Evolutionary conservation across 2,113 vertebrate species (phyloP).

Genomic region (Leucopsar rothschildi): DNA sequence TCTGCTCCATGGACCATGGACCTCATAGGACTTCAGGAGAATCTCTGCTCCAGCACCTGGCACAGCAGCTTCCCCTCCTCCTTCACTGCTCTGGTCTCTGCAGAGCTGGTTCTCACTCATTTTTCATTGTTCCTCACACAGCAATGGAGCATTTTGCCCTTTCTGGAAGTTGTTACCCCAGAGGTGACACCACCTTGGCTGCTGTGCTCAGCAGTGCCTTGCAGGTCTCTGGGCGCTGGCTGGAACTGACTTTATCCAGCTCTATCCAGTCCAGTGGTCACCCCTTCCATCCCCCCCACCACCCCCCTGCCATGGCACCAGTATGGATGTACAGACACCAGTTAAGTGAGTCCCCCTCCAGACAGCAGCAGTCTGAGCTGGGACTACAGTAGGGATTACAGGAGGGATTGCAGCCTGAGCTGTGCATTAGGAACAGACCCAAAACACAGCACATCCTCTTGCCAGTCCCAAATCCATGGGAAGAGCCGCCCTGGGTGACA

Average conservation of each 20-base stretch:
- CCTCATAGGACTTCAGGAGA: background rate
- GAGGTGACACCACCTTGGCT: background rate
- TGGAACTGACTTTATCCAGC: accelerated
- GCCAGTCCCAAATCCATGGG: background rate
- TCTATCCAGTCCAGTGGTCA: background rate
- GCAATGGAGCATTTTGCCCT: background rate
- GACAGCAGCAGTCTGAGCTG: background rate
- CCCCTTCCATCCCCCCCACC: background rate
- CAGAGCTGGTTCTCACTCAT: background rate
- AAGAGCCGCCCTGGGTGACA: background rate
- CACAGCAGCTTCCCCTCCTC: background rate
- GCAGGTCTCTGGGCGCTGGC: background rate
- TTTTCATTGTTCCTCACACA: background rate
- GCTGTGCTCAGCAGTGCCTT: background rate
- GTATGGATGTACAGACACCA: background rate
- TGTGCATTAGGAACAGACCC: background rate
- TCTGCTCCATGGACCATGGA: background rate
- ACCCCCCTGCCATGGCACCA: background rate
- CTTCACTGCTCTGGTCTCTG: background rate
- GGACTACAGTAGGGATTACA: accelerated
- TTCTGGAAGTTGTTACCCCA: background rate
- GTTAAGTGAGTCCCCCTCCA: accelerated
- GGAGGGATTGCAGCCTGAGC: background rate
- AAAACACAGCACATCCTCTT: background rate
- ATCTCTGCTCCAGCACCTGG: accelerated